Conservation (phyloP, 2,888 invertebrate genomes). For the Limnephilus lunatus region DNA sequence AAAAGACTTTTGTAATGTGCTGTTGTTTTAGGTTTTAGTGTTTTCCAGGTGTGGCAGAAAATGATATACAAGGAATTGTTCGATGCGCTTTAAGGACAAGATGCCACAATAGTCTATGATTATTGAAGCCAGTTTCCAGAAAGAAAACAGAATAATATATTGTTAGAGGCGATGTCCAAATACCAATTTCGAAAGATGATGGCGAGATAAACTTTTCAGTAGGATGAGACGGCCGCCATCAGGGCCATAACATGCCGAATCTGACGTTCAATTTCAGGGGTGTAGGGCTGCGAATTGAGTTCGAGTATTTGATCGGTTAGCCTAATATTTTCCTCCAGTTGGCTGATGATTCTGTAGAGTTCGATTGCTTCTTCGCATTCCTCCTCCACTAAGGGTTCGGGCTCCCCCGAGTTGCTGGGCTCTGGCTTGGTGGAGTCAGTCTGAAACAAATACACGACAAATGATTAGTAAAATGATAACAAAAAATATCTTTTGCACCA, state of each 20-base stretch:
- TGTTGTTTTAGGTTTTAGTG: no score
- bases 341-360: neutral
- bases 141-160: neutral
- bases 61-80: neutral
- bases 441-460: neutral
- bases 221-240: neutral
- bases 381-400: neutral
- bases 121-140: neutral
- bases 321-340: neutral
- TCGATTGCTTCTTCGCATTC: neutral
- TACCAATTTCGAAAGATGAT: neutral
- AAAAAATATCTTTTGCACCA: no score
- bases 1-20: no score
- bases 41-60: no score
- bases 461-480: neutral
- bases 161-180: neutral
- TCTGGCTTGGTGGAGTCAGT: neutral
- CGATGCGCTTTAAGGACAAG: neutral
- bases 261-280: neutral
- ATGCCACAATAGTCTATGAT: neutral
- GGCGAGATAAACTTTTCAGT: neutral
- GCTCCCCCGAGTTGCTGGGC: neutral
- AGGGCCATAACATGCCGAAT: neutral
- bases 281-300: neutral
- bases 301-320: neutral